Percentiles rank a stretch among this genome's conserved stretches.
These are phyloP conservation scores for Marisa cornuarietis DNA, from an alignment of 1,140 invertebrate species.

Conservation along the genomic window DNA sequence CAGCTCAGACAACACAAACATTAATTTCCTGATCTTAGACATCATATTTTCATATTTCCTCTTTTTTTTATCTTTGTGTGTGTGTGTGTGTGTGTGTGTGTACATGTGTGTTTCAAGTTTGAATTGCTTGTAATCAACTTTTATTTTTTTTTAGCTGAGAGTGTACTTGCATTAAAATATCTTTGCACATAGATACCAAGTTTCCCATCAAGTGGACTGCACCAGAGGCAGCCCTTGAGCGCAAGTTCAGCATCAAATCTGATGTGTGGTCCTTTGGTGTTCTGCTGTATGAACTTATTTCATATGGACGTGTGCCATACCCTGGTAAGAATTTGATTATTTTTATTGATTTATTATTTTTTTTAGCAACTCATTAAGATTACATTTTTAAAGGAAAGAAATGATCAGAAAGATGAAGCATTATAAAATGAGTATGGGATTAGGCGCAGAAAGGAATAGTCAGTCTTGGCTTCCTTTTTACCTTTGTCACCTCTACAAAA, in stretches of 20 bases:
- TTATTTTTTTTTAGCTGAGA: no score
- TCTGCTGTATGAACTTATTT: slow-evolving; percentile 95
- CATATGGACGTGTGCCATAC: slow-evolving; percentile 91
- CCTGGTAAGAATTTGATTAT: slow-evolving; percentile 72
- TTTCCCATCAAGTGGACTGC: slow-evolving; percentile 96
- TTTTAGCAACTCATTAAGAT: no score
- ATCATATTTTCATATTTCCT: neutral
- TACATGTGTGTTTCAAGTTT: neutral
- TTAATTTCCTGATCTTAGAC: neutral
- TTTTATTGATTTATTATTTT: no score
- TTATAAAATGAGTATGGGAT: no score
- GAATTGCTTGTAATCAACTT: neutral
- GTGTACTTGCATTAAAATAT: neutral
- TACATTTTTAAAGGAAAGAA: no score
- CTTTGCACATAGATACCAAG: slow-evolving; percentile 72
- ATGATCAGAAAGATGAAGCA: no score
- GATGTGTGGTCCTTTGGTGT: slow-evolving; percentile 99
- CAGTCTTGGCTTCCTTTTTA: no score
- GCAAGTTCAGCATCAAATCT: slow-evolving; percentile 95
- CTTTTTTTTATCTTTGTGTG: neutral
- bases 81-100: neutral
- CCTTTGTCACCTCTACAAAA: no score
- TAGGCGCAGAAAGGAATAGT: no score
- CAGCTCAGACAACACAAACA: neutral
- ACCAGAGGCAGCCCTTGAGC: slow-evolving; percentile 85